Conservation (phyloP, 2,888 invertebrate species). For the Prosopocoilus inquinatus region DNA sequence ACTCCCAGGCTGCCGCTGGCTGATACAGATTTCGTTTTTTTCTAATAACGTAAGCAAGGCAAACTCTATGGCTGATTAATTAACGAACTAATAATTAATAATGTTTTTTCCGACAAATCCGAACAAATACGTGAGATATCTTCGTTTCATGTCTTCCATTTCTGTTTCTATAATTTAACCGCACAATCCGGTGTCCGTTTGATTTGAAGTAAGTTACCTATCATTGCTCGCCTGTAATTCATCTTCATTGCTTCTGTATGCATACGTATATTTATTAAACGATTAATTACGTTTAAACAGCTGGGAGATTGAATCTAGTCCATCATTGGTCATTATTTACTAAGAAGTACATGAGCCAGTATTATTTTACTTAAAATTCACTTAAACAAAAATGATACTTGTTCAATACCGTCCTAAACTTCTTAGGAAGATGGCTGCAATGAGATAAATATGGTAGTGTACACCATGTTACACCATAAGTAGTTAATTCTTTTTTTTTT, state of each 20-base stretch:
- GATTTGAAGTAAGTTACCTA: too few relatives aligned
- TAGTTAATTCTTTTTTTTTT: conserved; percentile 21
- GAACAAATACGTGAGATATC: too few relatives aligned
- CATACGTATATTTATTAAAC: too few relatives aligned
- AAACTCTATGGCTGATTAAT: too few relatives aligned
- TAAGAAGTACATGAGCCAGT: conserved; percentile 47
- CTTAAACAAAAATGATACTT: conserved; percentile 38
- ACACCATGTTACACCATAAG: conserved; percentile 37
- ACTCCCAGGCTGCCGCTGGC: conserved; percentile 34
- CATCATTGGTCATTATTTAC: conserved; percentile 42
- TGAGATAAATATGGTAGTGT: conserved; percentile 40
- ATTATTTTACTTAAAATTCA: conserved; percentile 35
- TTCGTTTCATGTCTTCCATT: too few relatives aligned
- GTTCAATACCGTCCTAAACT: conserved; percentile 48
- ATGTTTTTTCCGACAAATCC: too few relatives aligned
- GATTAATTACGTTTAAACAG: conserved; percentile 24
- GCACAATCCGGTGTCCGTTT: too few relatives aligned
- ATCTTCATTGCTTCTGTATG: too few relatives aligned
- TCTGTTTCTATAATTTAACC: too few relatives aligned
- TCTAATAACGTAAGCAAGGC: background rate
- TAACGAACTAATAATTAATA: too few relatives aligned
- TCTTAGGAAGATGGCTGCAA: conserved; percentile 38
- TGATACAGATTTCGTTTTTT: background rate
- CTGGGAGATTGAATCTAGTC: conserved; percentile 49
- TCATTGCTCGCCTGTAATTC: too few relatives aligned